These are phyloP conservation scores for Paramisgurnus dabryanus DNA, from an alignment of 2,113 vertebrate species.

Conservation along the genomic window DNA sequence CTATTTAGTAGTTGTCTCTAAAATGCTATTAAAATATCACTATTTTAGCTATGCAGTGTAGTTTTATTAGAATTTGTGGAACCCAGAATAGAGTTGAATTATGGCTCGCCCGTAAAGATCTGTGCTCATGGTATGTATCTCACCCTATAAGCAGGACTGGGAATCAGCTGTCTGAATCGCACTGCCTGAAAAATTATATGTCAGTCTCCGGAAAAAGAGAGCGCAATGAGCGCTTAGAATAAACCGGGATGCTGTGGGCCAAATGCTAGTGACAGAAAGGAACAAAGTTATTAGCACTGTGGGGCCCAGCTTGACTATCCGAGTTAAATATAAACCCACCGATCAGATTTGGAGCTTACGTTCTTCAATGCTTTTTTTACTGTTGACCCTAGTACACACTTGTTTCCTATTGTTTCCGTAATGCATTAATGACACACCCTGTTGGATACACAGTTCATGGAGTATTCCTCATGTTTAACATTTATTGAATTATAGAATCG, in stretches of 20 bases:
- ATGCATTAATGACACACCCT: conserved; percentile 11
- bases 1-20: no score
- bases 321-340: conserved; percentile 72
- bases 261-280: conserved; percentile 66
- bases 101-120: not conserved
- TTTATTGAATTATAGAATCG: not conserved
- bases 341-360: conserved; percentile 63
- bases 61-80: not conserved
- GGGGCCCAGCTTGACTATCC: conserved; percentile 59
- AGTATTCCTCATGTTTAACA: not conserved
- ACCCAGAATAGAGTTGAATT: not conserved
- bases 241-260: conserved; percentile 56
- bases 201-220: conserved; percentile 19
- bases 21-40: not conserved
- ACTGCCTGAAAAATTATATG: conserved; percentile 16
- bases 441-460: no score
- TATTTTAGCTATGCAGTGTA: conserved; percentile 23
- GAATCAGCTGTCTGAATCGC: conserved; percentile 32
- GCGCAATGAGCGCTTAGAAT: conserved; percentile 58
- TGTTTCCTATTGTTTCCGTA: conserved; percentile 33
- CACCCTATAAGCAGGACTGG: not conserved
- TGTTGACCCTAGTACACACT: not conserved
- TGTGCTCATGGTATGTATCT: conserved; percentile 11
- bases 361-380: conserved; percentile 11
- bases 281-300: conserved; percentile 75